Evolutionary conservation across 2,888 invertebrate genomes (phyloP).

Genomic region (Agapostemon virescens): DNA sequence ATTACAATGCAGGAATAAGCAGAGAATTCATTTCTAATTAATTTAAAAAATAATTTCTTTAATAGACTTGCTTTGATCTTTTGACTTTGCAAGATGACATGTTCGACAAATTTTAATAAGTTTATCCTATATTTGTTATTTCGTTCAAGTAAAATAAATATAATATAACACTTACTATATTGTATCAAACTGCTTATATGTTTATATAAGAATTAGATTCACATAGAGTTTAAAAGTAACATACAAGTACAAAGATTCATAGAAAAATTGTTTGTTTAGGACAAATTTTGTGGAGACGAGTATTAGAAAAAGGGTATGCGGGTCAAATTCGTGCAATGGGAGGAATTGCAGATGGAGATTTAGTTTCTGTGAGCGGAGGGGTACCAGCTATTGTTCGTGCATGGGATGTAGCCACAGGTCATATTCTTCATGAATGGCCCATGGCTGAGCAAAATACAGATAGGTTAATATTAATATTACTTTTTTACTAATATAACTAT

Average conservation of each 20-base stretch:
- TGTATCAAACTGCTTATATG: no score
- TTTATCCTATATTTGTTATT: no score
- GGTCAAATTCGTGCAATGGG: conserved; percentile 86
- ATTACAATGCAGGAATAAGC: background rate
- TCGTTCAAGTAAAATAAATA: background rate
- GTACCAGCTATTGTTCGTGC: conserved; percentile 88
- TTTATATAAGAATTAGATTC: no score
- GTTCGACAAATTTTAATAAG: background rate
- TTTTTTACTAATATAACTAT: background rate
- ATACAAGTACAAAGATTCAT: background rate
- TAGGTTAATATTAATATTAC: conserved; percentile 65
- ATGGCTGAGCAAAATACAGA: conserved; percentile 77
- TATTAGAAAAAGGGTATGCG: conserved; percentile 85
- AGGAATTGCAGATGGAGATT: conserved; percentile 84
- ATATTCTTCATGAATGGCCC: conserved; percentile 89
- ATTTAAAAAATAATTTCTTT: background rate
- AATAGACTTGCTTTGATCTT: background rate
- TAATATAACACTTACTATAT: background rate
- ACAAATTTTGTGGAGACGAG: conserved; percentile 91
- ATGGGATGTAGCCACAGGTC: conserved; percentile 89
- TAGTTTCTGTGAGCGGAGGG: conserved; percentile 88
- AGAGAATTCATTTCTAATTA: background rate
- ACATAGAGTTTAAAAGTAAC: background rate
- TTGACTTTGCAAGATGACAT: background rate
- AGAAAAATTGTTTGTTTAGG: conserved; percentile 80